Conservation (phyloP, 2,113 vertebrate species). For the Excalfactoria chinensis region DNA sequence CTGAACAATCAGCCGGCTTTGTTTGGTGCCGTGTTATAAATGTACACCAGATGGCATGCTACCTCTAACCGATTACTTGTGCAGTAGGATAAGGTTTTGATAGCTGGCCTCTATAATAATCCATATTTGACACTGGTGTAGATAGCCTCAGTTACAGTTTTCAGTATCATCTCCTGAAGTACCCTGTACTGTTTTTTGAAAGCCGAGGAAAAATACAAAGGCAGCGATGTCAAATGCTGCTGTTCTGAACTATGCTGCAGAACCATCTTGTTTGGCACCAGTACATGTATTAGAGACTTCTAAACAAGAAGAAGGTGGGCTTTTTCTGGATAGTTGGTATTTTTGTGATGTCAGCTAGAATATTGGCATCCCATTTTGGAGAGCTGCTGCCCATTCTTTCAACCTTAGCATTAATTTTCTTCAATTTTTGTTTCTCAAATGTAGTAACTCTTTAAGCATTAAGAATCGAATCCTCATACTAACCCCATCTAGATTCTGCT, state of each 20-base stretch:
- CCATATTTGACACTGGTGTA: background rate
- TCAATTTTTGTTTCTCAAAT: background rate
- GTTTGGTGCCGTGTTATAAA: background rate
- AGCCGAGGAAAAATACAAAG: background rate
- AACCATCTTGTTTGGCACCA: background rate
- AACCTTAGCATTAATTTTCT: background rate
- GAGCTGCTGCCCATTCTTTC: background rate
- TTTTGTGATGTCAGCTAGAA: background rate
- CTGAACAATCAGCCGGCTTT: too few relatives aligned
- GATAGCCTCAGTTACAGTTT: rapidly evolving
- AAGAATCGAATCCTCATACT: background rate
- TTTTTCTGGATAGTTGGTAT: background rate
- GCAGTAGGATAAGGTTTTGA: background rate
- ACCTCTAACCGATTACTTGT: background rate
- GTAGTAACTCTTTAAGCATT: background rate
- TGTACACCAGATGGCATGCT: slow-evolving; percentile 18
- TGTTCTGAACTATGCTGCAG: background rate
- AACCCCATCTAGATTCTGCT: background rate
- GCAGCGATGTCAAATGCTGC: background rate
- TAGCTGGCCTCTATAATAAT: background rate
- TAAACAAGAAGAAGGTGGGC: background rate
- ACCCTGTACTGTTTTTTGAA: rapidly evolving
- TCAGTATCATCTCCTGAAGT: background rate
- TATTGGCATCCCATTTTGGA: background rate
- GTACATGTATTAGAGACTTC: background rate